Evolutionary conservation across 2,113 vertebrate species (phyloP), one percentile per base, ranked within the genome.

Genomic region (Salvelinus namaycush): DNA sequence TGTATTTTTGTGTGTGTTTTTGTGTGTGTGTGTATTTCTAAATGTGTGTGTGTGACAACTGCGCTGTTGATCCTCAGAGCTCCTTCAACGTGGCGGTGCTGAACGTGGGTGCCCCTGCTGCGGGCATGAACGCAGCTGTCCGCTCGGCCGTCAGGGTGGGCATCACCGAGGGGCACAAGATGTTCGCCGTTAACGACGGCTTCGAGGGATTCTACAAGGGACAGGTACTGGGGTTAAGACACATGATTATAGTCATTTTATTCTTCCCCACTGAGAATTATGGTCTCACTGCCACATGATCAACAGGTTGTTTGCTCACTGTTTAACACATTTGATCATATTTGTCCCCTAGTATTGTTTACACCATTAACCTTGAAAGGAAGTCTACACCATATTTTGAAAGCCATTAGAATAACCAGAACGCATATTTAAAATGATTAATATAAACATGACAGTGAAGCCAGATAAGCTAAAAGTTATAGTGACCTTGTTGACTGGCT

Each of bases 81-180:
- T 90, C 93, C 76, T 96, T 95, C 86, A 98, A 95, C 0, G 96
- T 99, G 87, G 97, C 96, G 0, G 86, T 99, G 78, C 75, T 99
- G 89, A 99, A 99, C 0, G 98, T 99, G 1, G 98, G 98, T 0
- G 98, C 98, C 0, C 98, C 98, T 0, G 96, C 97, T 0, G 98
- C 98, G 0, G 98, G 98, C 16, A 99, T 99, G 98, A 99, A 99
- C 0, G 98, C 96, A 0, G 98, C 98, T 0, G 97, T 99, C 6
- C 96, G 98, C 3, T 94, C 98, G 0, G 96, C 97, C 0, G 96
- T 99, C 73, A 93, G 98, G 59, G 94, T 97, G 79, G 97, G 98
- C 71, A 97, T 99, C 59, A 93, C 96, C 0, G 95, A 99, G 44
- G 98, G 98, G 0, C 97, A 99, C 91, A 98, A 92, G 86, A 96